Conservation (phyloP, 2,113 vertebrate genomes). For the Bungarus multicinctus region DNA sequence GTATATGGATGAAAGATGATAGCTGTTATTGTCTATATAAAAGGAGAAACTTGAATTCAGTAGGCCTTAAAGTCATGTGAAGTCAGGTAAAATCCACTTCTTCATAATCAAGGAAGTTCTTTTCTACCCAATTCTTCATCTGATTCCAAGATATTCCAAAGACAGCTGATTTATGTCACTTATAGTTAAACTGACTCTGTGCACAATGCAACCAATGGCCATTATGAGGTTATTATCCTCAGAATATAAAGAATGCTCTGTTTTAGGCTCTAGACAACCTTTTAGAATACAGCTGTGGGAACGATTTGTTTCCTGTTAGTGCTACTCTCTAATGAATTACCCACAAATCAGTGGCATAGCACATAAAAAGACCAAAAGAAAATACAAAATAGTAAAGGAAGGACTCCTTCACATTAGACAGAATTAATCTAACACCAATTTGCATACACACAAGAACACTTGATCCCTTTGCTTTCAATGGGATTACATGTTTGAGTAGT, state of each 20-base stretch:
- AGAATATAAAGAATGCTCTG: background rate
- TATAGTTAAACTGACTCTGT: background rate
- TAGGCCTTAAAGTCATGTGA: background rate
- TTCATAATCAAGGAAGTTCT: background rate
- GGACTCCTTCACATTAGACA: conserved; percentile 2
- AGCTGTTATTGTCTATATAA: background rate
- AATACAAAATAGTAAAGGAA: background rate
- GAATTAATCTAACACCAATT: background rate
- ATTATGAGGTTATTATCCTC: background rate
- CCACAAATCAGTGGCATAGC: background rate
- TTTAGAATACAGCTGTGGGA: background rate
- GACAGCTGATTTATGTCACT: background rate
- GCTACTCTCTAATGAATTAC: background rate
- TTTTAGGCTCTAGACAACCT: background rate
- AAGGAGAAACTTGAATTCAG: background rate
- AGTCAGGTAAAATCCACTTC: background rate
- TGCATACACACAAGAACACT: background rate
- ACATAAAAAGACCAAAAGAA: background rate
- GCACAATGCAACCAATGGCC: background rate
- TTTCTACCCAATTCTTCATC: background rate
- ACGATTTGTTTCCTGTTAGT: background rate
- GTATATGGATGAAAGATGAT: background rate
- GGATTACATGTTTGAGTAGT: background rate
- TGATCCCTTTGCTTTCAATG: background rate
- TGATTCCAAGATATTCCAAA: background rate